Evolutionary conservation across 2,113 vertebrate species (phyloP).

Genomic region (Sula dactylatra): DNA sequence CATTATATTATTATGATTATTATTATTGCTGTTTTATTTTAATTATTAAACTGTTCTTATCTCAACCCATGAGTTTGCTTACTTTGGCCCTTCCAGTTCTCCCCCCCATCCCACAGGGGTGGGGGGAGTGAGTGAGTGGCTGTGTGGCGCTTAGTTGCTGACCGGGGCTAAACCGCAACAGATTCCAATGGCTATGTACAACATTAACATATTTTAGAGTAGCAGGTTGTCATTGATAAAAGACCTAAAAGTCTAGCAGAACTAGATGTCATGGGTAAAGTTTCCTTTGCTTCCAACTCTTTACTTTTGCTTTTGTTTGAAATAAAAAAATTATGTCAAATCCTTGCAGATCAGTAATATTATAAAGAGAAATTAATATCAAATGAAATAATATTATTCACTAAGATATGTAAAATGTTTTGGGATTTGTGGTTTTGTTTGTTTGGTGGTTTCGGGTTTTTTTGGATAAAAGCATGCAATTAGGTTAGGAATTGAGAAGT

Average conservation of each 20-base stretch:
- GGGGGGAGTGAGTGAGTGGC: too few relatives aligned
- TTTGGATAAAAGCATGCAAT: background rate
- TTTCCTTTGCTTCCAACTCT: background rate
- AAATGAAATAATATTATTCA: background rate
- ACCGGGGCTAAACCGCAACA: too few relatives aligned
- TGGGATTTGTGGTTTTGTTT: background rate
- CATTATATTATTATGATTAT: too few relatives aligned
- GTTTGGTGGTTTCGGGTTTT: background rate
- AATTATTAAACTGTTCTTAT: too few relatives aligned
- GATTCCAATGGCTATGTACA: background rate
- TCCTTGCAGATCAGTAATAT: background rate
- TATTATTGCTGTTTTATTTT: too few relatives aligned
- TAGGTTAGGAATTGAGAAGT: background rate
- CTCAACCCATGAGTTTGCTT: too few relatives aligned
- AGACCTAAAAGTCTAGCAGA: background rate
- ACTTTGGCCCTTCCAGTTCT: too few relatives aligned
- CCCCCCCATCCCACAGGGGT: too few relatives aligned
- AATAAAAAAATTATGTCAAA: fast-evolving
- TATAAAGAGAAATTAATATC: background rate
- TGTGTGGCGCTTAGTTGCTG: too few relatives aligned
- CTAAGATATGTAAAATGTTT: background rate
- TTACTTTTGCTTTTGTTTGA: background rate
- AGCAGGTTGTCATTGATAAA: background rate
- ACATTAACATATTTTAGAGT: background rate
- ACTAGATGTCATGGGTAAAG: background rate